Base-by-base conservation (phyloP, 2,888 invertebrate genomes). In the Nymphalis c-album region DNA sequence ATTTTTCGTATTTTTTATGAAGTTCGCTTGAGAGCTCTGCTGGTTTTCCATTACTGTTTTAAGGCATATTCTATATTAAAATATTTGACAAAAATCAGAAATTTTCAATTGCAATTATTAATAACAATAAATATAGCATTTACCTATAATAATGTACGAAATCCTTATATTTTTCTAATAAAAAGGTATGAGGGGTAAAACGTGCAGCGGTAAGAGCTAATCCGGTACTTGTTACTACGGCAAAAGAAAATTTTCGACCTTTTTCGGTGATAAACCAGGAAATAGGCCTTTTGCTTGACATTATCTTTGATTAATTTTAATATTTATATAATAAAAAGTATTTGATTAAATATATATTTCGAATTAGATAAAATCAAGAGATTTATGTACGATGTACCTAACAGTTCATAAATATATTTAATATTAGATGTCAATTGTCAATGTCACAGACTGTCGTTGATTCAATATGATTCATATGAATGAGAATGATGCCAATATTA, bases 101-200 rank as follows among this genome's bases (percentile, higher is more conserved):
- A 51, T 63, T 60, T 63, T 47, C 51, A 26, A 13, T 51, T 60
- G 22, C 16, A 26, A 67, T 51, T 20, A 8, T n/a, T 18, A 20
- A 13, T 1, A 16, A 13, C 1, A 26, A 55, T 26, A 55, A 67
- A 71, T 72, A 70, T 73, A 64, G 10, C 57, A 59, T 40, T 62
- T 69, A 84, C 96, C 92, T 94, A 82, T 96, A 95, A 75, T 94
- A 91, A 70, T 94, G 94, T 7, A 95, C 91, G 71, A 95, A 86
- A 46, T 94, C 92, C 78, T 93, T 93, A 77, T 95, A 95, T 78
- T 94, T 90, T 3, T 93, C 81, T 2, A 96, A 74, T 0, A 94
- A 86, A 71, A 95, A 80, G 1, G 95, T 95, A 68, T 96, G 93
- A 0, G 95, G 95, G 50, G 93, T 71, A 79, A 92, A 93, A 81